phyloP scores from a whole-genome alignment of 2,888 invertebrate species.

The Empis livida region DNA sequence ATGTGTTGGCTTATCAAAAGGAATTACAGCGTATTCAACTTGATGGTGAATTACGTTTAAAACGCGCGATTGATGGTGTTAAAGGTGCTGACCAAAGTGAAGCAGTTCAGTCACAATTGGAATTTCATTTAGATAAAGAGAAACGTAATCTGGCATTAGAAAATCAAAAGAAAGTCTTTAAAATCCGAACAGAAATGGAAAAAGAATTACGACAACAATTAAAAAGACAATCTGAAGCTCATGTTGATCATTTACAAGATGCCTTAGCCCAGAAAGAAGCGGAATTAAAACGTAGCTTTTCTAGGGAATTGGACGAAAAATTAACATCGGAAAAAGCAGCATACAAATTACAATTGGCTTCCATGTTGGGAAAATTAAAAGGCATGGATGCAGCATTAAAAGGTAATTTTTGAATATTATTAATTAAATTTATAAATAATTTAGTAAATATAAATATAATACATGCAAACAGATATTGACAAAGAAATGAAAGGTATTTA shows the following conservation, averaged over 20 bases:
- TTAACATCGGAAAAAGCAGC: constrained; percentile 51
- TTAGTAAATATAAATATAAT: neutral
- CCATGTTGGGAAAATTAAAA: constrained; percentile 57
- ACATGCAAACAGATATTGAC: constrained; percentile 28
- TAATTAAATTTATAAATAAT: neutral
- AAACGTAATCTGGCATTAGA: constrained; percentile 51
- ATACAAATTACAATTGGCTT: constrained; percentile 57
- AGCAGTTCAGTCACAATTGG: constrained; percentile 43
- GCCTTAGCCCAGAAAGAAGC: constrained; percentile 44
- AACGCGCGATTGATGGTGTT: constrained; percentile 48
- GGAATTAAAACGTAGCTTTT: constrained; percentile 40
- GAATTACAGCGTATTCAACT: constrained; percentile 61
- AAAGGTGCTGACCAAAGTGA: constrained; percentile 43
- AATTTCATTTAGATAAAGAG: constrained; percentile 57
- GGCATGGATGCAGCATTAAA: constrained; percentile 66
- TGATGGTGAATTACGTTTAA: constrained; percentile 46
- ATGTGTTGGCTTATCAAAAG: constrained; percentile 62
- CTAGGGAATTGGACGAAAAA: constrained; percentile 50
- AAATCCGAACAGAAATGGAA: constrained; percentile 53
- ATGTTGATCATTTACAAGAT: constrained; percentile 66
- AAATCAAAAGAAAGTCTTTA: constrained; percentile 53
- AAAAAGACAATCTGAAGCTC: constrained; percentile 74
- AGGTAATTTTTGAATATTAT: constrained; percentile 38
- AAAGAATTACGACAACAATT: constrained; percentile 62
- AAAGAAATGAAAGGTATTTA: constrained; percentile 33